A percentile compares a stretch with the other conserved stretches of the same genome.
These are phyloP conservation scores for Neosilurus hyrtlii DNA, from an alignment of 2,797 vertebrate species.

Conservation along the genomic window DNA sequence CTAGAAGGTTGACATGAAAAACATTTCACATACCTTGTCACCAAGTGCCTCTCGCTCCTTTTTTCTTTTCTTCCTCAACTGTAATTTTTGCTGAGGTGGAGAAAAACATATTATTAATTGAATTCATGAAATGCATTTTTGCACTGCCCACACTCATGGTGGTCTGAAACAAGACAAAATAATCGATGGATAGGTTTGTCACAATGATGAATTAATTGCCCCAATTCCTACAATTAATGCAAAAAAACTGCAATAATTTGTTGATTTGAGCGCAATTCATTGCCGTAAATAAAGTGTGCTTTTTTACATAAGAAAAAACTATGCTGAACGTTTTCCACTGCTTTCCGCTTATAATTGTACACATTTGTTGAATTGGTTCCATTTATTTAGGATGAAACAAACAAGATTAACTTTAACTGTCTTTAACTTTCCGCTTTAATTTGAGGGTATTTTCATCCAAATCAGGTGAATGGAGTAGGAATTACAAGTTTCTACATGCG, in stretches of 20 bases:
- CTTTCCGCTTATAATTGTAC: no score
- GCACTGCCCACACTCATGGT: not conserved
- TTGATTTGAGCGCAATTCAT: no score
- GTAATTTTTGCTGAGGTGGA: slow-evolving; percentile 82
- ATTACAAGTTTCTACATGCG: slow-evolving; percentile 41
- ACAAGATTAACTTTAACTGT: no score
- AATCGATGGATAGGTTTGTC: not conserved
- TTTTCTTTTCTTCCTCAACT: slow-evolving; percentile 84
- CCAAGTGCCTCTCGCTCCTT: slow-evolving; percentile 90
- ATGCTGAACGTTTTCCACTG: no score
- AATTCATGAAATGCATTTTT: not conserved
- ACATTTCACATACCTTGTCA: slow-evolving; percentile 80
- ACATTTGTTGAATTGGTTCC: no score
- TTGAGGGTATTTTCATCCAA: slow-evolving; percentile 31
- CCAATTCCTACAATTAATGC: no score
- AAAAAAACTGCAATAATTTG: no score
- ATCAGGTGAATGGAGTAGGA: slow-evolving; percentile 37
- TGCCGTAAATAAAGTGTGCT: no score
- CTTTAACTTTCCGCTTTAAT: not conserved
- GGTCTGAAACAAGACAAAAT: not conserved
- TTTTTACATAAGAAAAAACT: no score
- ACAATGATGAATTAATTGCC: no score
- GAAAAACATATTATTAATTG: not conserved
- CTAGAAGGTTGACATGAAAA: no score
- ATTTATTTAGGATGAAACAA: no score